Percentiles rank a stretch among this genome's conserved stretches.
These are phyloP conservation scores for Nettapus auritus DNA, from an alignment of 2,113 vertebrate genomes.

Conservation along the genomic window DNA sequence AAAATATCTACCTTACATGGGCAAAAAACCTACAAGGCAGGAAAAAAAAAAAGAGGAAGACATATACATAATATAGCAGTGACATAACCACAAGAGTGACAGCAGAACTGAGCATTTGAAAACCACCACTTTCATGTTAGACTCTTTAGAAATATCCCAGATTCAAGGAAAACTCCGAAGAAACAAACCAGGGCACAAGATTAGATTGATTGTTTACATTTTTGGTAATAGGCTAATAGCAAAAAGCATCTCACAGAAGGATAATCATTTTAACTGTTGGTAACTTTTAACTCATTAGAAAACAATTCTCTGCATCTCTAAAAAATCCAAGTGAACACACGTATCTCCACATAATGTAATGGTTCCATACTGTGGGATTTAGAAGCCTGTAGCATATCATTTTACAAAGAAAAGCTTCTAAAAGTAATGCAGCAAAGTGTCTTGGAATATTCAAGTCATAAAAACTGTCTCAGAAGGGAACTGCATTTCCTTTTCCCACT, in stretches of 20 bases:
- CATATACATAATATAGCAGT: background rate
- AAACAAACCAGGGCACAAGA: background rate
- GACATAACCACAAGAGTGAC: constrained; percentile 42
- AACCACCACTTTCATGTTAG: background rate
- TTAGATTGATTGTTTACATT: background rate
- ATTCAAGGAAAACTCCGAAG: background rate
- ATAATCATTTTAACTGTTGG: background rate
- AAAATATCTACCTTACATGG: constrained; percentile 71
- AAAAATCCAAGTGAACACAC: background rate
- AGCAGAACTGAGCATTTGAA: constrained; percentile 4
- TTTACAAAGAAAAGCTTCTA: background rate
- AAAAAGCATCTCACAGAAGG: background rate
- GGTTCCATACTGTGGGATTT: background rate
- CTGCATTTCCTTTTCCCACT: background rate
- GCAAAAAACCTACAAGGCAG: constrained; percentile 34
- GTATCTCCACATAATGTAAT: background rate
- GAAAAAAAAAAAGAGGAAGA: constrained; percentile 22
- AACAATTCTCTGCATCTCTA: background rate
- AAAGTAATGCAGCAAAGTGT: background rate
- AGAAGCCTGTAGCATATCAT: background rate
- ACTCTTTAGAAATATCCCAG: constrained; percentile 3
- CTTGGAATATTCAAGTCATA: background rate
- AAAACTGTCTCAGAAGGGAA: background rate
- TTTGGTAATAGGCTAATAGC: background rate
- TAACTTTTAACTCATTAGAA: background rate